A percentile compares a stretch with the other conserved stretches of the same genome.
Conservation (phyloP, 2,888 invertebrate genomes). For the Acanthoscelides obtectus region DNA sequence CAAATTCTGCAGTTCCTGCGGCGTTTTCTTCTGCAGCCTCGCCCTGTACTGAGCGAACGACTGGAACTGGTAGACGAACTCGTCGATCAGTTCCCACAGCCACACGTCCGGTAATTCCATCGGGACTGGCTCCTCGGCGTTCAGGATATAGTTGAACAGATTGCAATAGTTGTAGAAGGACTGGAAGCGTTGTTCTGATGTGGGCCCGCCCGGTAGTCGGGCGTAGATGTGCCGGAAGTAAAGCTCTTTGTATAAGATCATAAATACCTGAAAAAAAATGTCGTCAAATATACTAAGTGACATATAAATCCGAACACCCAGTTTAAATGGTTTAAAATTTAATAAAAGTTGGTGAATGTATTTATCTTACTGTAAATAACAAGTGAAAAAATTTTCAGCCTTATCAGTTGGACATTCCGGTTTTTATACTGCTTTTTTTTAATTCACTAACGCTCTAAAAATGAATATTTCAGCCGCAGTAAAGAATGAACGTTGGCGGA, state of each 20-base stretch:
- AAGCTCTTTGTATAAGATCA: conserved; percentile 94
- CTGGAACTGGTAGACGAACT: conserved; percentile 98
- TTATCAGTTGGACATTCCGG: too few relatives aligned
- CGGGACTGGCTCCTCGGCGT: conserved; percentile 81
- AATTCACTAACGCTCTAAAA: too few relatives aligned
- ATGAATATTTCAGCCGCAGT: too few relatives aligned
- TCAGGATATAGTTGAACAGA: conserved; percentile 93
- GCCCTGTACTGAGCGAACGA: conserved; percentile 80
- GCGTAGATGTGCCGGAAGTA: conserved; percentile 98
- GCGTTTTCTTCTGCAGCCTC: conserved; percentile 67
- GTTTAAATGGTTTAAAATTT: too few relatives aligned
- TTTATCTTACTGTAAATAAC: too few relatives aligned
- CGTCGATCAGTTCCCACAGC: conserved; percentile 99
- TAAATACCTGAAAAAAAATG: conserved; percentile 78
- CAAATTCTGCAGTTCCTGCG: conserved; percentile 73
- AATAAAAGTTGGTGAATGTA: too few relatives aligned
- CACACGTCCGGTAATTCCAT: conserved; percentile 95
- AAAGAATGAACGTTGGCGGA: too few relatives aligned
- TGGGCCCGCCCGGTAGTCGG: conserved; percentile 82
- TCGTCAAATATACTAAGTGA: too few relatives aligned
- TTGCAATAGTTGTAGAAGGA: conserved; percentile 98
- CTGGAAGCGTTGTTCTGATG: conserved; percentile 86
- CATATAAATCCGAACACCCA: too few relatives aligned
- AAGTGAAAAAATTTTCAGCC: too few relatives aligned
- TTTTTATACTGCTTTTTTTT: too few relatives aligned